A percentile compares a stretch with the other conserved stretches of the same genome.
phyloP scores from a whole-genome alignment of 2,888 invertebrate genomes.

The Torymus tubicola region DNA sequence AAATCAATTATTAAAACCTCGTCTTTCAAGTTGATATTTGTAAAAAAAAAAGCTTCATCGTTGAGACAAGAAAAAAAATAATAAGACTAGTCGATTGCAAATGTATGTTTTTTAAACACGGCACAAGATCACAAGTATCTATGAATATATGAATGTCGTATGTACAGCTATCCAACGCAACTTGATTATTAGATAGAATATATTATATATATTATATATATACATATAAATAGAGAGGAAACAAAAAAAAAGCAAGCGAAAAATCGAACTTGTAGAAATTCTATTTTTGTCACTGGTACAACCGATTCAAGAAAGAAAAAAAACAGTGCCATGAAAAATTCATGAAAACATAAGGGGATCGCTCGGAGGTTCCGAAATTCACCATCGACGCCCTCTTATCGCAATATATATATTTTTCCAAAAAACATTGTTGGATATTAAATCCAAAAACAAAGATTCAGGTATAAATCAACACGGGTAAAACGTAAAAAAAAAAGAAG shows the following conservation, averaged over 20 bases:
- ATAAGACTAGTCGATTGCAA: constrained; percentile 45
- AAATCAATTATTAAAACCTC: constrained; percentile 47
- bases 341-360: constrained; percentile 1
- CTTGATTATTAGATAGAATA: constrained; percentile 43
- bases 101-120: constrained; percentile 44
- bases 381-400: too few species aligned
- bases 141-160: constrained; percentile 32
- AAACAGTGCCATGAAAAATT: constrained; percentile 41
- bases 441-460: too few species aligned
- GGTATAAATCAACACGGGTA: constrained; percentile 16
- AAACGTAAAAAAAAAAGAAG: constrained; percentile 12
- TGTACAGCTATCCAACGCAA: constrained; percentile 45
- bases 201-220: constrained; percentile 29
- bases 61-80: constrained; percentile 2
- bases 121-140: constrained; percentile 43
- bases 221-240: constrained; percentile 21
- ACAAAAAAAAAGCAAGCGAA: constrained; percentile 25
- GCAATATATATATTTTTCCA: neutral
- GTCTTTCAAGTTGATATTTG: constrained; percentile 54
- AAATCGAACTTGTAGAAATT: constrained; percentile 49
- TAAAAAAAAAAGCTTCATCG: constrained; percentile 48
- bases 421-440: constrained; percentile 13
- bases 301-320: constrained; percentile 23
- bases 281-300: constrained; percentile 55
- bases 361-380: constrained; percentile 33